These are phyloP conservation scores for Hipparchia sbordonii DNA, from an alignment of 2,888 invertebrate genomes.

Conservation along the genomic window DNA sequence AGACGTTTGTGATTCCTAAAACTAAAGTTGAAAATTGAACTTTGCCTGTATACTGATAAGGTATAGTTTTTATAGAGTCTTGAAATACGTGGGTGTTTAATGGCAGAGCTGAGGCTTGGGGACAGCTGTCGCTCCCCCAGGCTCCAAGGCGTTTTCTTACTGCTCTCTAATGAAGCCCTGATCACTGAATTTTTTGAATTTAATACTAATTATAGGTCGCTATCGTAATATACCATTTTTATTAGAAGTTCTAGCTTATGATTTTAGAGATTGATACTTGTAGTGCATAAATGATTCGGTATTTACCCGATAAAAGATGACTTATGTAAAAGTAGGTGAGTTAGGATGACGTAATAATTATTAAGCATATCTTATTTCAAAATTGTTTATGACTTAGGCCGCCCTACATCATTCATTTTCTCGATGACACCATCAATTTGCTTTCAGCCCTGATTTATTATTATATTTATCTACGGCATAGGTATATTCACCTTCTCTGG, in stretches of 20 bases:
- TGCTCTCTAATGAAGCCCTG: conserved; percentile 70
- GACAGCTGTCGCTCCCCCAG: conserved; percentile 78
- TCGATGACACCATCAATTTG: conserved; percentile 39
- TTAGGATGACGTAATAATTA: no score
- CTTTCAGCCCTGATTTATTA: conserved; percentile 44
- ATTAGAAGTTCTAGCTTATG: no score
- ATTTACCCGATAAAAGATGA: no score
- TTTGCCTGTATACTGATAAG: conserved; percentile 31
- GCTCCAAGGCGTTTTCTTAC: conserved; percentile 77
- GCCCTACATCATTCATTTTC: conserved; percentile 34
- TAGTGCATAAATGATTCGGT: no score
- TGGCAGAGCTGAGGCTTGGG: conserved; percentile 70
- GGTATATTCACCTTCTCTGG: conserved; percentile 58
- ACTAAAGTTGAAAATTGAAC: conserved; percentile 31
- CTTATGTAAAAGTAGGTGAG: no score
- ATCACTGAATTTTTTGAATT: conserved; percentile 30
- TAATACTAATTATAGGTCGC: background rate
- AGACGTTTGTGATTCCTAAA: conserved; percentile 33
- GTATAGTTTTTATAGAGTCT: conserved; percentile 51
- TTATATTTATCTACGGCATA: conserved; percentile 50
- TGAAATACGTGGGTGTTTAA: conserved; percentile 73
- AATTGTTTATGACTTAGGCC: conserved; percentile 8
- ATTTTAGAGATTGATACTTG: no score
- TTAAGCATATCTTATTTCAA: conserved; percentile 3
- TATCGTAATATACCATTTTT: no score